A percentile compares a stretch with the other conserved stretches of the same genome.
These are phyloP conservation scores for Eptatretus atami DNA, from an alignment of 2,797 vertebrate genomes.

Conservation along the genomic window DNA sequence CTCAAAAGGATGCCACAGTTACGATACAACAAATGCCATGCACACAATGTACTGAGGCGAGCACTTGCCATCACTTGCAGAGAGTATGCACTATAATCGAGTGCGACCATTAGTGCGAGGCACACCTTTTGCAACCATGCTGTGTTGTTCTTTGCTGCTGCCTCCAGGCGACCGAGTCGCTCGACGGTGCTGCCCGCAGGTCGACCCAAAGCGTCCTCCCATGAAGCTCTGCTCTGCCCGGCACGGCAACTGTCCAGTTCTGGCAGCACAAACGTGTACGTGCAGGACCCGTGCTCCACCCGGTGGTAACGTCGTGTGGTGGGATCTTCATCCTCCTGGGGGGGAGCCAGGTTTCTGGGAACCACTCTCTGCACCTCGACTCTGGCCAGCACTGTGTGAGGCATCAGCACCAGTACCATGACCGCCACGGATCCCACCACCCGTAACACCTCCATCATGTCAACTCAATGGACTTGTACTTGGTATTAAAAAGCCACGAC, in stretches of 20 bases:
- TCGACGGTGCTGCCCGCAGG: slow-evolving; percentile 54
- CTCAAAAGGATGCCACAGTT: no score
- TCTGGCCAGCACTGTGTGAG: no score
- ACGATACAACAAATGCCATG: no score
- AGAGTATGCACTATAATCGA: no score
- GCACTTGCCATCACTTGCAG: no score
- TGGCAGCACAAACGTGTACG: slow-evolving; percentile 85
- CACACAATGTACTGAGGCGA: no score
- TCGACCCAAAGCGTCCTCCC: slow-evolving; percentile 13
- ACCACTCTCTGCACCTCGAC: no score
- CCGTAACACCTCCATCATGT: no score
- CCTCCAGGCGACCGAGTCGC: slow-evolving; percentile 84
- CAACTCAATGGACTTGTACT: no score
- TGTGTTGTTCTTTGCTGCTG: slow-evolving; percentile 93
- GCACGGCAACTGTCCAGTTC: slow-evolving; percentile 49
- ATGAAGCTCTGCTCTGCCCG: slow-evolving; percentile 63
- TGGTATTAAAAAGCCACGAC: no score
- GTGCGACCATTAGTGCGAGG: slow-evolving; percentile 5
- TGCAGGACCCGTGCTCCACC: slow-evolving; percentile 76
- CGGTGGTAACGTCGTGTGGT: slow-evolving; percentile 37
- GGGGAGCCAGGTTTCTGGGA: slow-evolving; percentile 9
- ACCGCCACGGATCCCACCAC: no score
- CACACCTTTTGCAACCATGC: slow-evolving; percentile 97
- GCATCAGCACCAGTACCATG: no score
- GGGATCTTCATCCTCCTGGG: slow-evolving; percentile 29